phyloP scores from a whole-genome alignment of 2,113 vertebrate species.

The Pelecanus crispus region DNA sequence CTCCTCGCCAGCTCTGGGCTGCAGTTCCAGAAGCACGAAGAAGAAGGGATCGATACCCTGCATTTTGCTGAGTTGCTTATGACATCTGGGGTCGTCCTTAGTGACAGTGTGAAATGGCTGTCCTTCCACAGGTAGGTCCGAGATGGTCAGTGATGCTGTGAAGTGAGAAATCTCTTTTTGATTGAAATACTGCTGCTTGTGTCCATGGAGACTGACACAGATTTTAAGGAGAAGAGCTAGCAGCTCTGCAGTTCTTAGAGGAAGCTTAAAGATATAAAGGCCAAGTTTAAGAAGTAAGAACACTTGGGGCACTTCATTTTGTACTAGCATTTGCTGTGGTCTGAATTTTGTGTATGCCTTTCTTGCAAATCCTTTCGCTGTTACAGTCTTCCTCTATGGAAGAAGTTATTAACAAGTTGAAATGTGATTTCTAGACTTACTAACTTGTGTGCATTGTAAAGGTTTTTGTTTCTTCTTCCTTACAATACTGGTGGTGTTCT shows the following conservation, averaged over 20 bases:
- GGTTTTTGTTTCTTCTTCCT: background rate
- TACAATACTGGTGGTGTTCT: background rate
- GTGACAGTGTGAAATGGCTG: constrained; percentile 97
- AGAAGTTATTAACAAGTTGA: background rate
- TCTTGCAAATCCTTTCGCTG: background rate
- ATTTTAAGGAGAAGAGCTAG: background rate
- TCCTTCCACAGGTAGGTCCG: constrained; percentile 92
- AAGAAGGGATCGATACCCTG: constrained; percentile 95
- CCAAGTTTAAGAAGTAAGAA: background rate
- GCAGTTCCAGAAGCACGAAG: constrained; percentile 97
- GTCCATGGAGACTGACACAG: background rate
- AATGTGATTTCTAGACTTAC: background rate
- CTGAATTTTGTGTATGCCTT: background rate
- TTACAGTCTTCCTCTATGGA: background rate
- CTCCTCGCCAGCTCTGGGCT: constrained; percentile 95
- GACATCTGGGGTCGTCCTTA: constrained; percentile 96
- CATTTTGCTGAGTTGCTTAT: constrained; percentile 97
- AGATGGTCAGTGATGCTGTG: background rate
- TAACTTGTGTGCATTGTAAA: background rate
- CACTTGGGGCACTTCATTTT: background rate
- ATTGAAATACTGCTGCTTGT: background rate
- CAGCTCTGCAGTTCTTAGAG: background rate
- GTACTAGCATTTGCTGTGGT: background rate
- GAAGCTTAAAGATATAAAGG: background rate
- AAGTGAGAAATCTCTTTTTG: background rate